These are phyloP conservation scores for Neopelma chrysocephalum DNA, from an alignment of 2,797 vertebrate species.

Conservation along the genomic window DNA sequence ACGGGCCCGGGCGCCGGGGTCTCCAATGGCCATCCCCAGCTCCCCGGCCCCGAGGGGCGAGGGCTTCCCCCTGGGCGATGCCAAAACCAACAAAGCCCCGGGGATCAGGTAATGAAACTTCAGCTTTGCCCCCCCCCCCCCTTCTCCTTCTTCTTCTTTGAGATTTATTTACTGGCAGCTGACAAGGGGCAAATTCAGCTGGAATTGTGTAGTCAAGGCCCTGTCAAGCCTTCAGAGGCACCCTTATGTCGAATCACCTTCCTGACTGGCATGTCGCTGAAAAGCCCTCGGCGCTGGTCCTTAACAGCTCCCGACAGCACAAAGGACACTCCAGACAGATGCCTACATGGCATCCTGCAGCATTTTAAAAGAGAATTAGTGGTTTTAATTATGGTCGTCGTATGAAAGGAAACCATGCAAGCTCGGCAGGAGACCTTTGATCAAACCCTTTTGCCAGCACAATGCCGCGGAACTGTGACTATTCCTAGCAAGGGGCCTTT, in stretches of 20 bases:
- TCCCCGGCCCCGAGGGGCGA: conserved; percentile 70
- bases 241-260: conserved; percentile 84
- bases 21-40: conserved; percentile 83
- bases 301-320: conserved; percentile 87
- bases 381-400: conserved; percentile 88
- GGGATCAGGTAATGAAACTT: conserved; percentile 84
- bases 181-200: conserved; percentile 84
- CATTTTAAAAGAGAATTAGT: conserved; percentile 90
- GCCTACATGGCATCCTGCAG: conserved; percentile 88
- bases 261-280: conserved; percentile 83
- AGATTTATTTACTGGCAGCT: conserved; percentile 85
- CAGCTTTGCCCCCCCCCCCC: conserved; percentile 55
- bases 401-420: conserved; percentile 86
- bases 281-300: conserved; percentile 80
- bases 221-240: conserved; percentile 82
- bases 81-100: conserved; percentile 81
- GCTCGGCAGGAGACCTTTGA: conserved; percentile 82
- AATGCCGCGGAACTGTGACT: conserved; percentile 88
- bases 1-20: conserved; percentile 74
- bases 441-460: conserved; percentile 84
- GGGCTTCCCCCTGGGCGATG: conserved; percentile 77
- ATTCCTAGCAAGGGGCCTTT: conserved; percentile 84
- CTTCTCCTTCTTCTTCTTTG: conserved; percentile 56
- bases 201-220: conserved; percentile 83
- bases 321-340: conserved; percentile 88